Evolutionary conservation across 2,113 vertebrate genomes (phyloP), one percentile per base, ranked within the genome.

Genomic region (Mesoclemmys tuberculata): DNA sequence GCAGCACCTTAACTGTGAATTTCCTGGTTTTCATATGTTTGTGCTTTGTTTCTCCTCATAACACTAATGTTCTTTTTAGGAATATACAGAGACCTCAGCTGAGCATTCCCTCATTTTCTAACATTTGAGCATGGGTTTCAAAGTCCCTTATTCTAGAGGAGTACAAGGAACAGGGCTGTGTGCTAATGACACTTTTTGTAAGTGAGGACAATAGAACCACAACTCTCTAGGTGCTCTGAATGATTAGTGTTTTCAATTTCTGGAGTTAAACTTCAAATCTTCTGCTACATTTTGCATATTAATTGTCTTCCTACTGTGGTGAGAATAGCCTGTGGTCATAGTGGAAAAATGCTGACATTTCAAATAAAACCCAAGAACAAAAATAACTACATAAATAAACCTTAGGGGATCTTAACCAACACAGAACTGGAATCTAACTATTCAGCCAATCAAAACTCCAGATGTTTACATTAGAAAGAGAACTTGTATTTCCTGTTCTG

Each of bases 391-490:
- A 95, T 94, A 97, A 98, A 97, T 93, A 98, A 97, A 97, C 92
- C 92, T 92, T 92, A 97, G n/a, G 7, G 88, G 93, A 97, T 97
- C 91, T 96, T 96, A 96, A 95, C 91, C 91, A 83, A 38, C 61
- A 86, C 74, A 93, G 85, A 92, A 88, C 1, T 91, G 90, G 85
- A 96, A 98, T 97, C 91, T 95, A 95, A 90, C 87, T 97, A 93
- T 93, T 68, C 90, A 94, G 97, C 95, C 96, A 97, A 96, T 88
- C 85, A 97, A 98, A 98, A 98, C 95, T 96, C 89, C 89, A 94
- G 92, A 92, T 96, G 93, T 97, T 98, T 98, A 93, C 87, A 93
- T 96, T 97, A 96, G 90, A 95, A 46, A 95, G 97, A 96, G 81
- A 71, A 90, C 90, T 93, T 95, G 58, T 94, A 89, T 95, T 97